These are phyloP conservation scores for Branchinecta lynchi DNA, from an alignment of 1,140 invertebrate species.

Conservation along the genomic window DNA sequence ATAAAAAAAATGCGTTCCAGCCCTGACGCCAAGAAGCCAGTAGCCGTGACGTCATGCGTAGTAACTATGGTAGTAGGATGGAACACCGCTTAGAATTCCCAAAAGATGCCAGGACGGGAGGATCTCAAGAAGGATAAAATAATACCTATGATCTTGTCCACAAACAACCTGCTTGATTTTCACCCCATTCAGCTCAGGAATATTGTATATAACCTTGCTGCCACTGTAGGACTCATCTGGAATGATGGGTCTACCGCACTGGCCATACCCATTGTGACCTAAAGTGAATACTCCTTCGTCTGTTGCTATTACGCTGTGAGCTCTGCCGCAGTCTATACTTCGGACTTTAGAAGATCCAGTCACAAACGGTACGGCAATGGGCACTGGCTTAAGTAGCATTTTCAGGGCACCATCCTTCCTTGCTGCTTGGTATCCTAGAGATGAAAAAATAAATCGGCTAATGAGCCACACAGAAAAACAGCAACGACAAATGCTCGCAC, in stretches of 20 bases:
- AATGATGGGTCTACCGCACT: constrained; percentile 73
- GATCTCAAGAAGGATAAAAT: no score
- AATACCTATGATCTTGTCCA: constrained; percentile 71
- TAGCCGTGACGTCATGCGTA: no score
- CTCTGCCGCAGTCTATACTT: constrained; percentile 61
- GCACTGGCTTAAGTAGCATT: constrained; percentile 53
- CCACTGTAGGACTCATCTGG: constrained; percentile 54
- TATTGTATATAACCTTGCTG: constrained; percentile 46
- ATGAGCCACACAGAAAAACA: no score
- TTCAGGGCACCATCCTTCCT: constrained; percentile 47
- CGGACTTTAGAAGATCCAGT: constrained; percentile 36
- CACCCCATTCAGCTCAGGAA: constrained; percentile 30
- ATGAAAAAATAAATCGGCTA: background rate
- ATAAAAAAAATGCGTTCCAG: no score
- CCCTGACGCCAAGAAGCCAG: no score
- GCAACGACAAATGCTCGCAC: no score
- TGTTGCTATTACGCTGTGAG: constrained; percentile 66
- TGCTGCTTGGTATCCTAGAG: constrained; percentile 41
- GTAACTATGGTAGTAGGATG: no score
- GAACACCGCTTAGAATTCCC: no score
- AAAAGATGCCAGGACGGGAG: no score
- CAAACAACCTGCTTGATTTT: constrained; percentile 41
- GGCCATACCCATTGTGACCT: constrained; percentile 86
- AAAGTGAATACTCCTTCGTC: constrained; percentile 58
- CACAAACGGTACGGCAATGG: constrained; percentile 52